Conservation (phyloP, 2,113 vertebrate genomes). For the Nyctereutes procyonoides region DNA sequence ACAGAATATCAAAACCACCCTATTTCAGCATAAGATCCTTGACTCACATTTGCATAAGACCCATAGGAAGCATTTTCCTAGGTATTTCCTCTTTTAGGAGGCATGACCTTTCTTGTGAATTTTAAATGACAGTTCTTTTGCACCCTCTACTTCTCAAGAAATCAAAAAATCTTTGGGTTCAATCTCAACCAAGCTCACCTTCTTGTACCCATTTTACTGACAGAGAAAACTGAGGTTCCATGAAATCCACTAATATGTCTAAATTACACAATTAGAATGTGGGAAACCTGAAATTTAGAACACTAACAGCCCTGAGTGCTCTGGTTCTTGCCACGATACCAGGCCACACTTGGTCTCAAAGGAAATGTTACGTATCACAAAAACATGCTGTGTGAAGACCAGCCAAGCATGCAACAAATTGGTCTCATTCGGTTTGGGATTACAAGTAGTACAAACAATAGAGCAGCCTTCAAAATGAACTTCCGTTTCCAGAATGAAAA, state of each 20-base stretch:
- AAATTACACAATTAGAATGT: background rate
- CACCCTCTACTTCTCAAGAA: background rate
- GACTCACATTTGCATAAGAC: background rate
- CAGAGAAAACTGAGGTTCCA: background rate
- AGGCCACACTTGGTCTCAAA: constrained; percentile 36
- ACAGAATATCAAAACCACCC: background rate
- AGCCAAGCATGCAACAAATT: constrained; percentile 62
- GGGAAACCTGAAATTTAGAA: background rate
- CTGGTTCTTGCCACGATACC: background rate
- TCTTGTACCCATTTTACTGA: background rate
- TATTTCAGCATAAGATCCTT: background rate
- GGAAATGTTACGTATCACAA: constrained; percentile 71
- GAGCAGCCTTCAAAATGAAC: constrained; percentile 74
- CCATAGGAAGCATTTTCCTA: constrained; percentile 12
- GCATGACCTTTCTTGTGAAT: background rate
- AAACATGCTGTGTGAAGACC: constrained; percentile 71
- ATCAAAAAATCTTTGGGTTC: background rate
- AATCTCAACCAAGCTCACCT: background rate
- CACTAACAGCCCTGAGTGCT: too few species aligned
- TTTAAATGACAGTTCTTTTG: constrained; percentile 38
- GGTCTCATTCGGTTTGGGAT: constrained; percentile 53
- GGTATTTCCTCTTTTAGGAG: background rate
- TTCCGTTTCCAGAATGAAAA: constrained; percentile 82
- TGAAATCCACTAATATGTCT: background rate
- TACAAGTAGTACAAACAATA: constrained; percentile 73